Conservation (phyloP, 2,888 invertebrate species). For the Oxystoma pomonae region DNA sequence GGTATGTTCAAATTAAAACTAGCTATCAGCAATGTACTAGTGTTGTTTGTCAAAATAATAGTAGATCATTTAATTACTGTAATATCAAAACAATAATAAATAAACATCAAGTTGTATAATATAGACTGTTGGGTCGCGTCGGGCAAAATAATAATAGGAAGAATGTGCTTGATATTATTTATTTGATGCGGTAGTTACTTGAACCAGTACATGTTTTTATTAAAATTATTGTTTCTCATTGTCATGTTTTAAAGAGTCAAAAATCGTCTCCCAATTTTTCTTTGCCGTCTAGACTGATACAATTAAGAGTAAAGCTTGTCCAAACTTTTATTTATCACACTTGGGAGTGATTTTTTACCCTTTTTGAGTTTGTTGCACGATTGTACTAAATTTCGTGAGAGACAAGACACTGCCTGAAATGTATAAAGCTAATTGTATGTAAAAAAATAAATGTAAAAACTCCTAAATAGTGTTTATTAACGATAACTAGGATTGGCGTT, state of each 20-base stretch:
- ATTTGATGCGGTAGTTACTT: too few species aligned
- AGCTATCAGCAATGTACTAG: too few species aligned
- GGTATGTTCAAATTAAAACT: too few species aligned
- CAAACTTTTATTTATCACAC: too few species aligned
- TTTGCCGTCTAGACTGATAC: not conserved
- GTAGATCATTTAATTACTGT: too few species aligned
- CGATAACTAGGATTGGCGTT: not conserved
- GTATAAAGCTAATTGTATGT: not conserved
- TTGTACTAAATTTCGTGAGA: not conserved
- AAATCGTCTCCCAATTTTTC: not conserved
- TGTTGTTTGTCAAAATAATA: too few species aligned
- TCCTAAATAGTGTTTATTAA: not conserved
- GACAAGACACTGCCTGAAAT: not conserved
- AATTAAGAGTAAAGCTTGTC: too few species aligned
- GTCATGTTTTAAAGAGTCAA: not conserved
- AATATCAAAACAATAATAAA: too few species aligned
- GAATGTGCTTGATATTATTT: too few species aligned
- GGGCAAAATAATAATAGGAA: too few species aligned
- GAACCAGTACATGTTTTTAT: not conserved
- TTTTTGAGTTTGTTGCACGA: not conserved
- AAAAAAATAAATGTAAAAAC: not conserved
- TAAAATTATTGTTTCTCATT: not conserved
- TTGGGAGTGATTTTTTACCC: not conserved
- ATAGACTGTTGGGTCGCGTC: too few species aligned
- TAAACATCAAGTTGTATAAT: too few species aligned